Evolutionary conservation across 2,888 invertebrate genomes (phyloP).

Genomic region (Brachyopa scutellaris): DNA sequence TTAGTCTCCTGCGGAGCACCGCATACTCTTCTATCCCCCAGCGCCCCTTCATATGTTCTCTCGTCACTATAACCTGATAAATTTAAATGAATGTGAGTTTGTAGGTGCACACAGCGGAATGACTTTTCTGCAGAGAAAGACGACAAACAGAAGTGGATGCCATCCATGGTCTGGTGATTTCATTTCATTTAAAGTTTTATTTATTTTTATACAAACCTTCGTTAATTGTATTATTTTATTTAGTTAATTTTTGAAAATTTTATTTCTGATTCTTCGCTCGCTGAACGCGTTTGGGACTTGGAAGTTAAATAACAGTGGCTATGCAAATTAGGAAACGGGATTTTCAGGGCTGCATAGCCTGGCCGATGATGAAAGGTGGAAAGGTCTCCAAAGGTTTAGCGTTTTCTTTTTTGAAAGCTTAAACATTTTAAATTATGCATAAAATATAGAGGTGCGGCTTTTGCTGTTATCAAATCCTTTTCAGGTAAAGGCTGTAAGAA

Average conservation of each 20-base stretch:
- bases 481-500: too few relatives aligned
- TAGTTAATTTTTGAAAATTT: slow-evolving; percentile 63
- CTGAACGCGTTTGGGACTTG: slow-evolving; percentile 28
- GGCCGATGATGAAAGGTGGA: too few relatives aligned
- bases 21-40: too few relatives aligned
- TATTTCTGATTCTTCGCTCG: slow-evolving; percentile 53
- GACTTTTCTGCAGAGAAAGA: slow-evolving; percentile 47
- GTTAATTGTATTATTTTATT: slow-evolving; percentile 59
- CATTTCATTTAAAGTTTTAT: slow-evolving; percentile 60
- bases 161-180: slow-evolving; percentile 66
- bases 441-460: too few relatives aligned
- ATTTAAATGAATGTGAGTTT: slow-evolving; percentile 36
- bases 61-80: slow-evolving; percentile 12
- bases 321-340: slow-evolving; percentile 45
- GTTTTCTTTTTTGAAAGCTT: too few relatives aligned
- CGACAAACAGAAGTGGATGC: slow-evolving; percentile 1
- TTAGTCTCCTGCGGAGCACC: not conserved
- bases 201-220: slow-evolving; percentile 45
- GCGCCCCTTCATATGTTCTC: too few relatives aligned
- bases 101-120: slow-evolving; percentile 32
- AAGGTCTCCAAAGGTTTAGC: too few relatives aligned
- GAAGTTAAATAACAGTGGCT: slow-evolving; percentile 39
- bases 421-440: too few relatives aligned
- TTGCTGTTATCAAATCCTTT: too few relatives aligned
- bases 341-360: too few relatives aligned